phyloP scores from a whole-genome alignment of 2,888 invertebrate species.

The Calliphora vomitoria region DNA sequence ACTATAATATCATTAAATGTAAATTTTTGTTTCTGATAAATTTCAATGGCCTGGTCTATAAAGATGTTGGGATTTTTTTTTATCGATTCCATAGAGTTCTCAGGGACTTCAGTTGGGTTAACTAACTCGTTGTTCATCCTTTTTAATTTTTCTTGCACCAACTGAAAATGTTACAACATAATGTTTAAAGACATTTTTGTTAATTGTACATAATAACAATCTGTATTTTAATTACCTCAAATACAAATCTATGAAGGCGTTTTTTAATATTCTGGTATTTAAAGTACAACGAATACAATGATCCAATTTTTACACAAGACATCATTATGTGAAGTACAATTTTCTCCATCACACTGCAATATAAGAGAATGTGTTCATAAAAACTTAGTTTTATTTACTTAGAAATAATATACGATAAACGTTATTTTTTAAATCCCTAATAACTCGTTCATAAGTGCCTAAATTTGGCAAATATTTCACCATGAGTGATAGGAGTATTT shows the following conservation, averaged over 20 bases:
- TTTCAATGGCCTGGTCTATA: constrained; percentile 75
- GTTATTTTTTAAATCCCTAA: no score
- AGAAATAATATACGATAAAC: no score
- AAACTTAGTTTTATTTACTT: neutral
- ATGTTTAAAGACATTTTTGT: no score
- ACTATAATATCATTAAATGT: constrained; percentile 74
- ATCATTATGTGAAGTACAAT: constrained; percentile 25
- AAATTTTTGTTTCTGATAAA: constrained; percentile 72
- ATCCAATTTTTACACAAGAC: neutral
- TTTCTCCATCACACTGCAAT: constrained; percentile 8
- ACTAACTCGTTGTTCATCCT: neutral
- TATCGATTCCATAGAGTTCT: constrained; percentile 32
- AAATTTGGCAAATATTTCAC: no score
- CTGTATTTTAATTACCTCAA: constrained; percentile 32
- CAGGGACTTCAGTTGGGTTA: neutral
- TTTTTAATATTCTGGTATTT: constrained; percentile 16
- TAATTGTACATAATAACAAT: no score
- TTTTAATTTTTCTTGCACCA: constrained; percentile 15
- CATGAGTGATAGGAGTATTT: no score
- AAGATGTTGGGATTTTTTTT: constrained; percentile 75
- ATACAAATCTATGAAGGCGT: neutral
- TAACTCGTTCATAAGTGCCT: no score
- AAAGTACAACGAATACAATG: neutral
- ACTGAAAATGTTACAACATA: neutral
- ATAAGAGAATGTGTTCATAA: neutral